Conservation (phyloP, 2,888 invertebrate species). For the Branchellion lobata region DNA sequence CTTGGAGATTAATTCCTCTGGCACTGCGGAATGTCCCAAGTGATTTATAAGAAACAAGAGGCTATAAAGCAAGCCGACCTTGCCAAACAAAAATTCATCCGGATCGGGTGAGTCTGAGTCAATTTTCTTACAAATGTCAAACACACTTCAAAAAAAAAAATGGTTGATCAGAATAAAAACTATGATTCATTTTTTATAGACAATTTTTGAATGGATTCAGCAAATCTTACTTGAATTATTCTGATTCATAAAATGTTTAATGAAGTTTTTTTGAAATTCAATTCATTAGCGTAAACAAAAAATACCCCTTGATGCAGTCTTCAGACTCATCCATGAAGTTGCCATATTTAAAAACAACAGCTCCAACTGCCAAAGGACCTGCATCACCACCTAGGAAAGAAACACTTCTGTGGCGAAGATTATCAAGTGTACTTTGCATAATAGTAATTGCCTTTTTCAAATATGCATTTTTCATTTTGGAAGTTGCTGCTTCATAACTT, state of each 20-base stretch:
- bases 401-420: slow-evolving; percentile 65
- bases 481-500: slow-evolving; percentile 13
- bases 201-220: too few relatives aligned
- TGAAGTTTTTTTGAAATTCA: not conserved
- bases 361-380: slow-evolving; percentile 70
- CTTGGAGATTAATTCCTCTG: not conserved
- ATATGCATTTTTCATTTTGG: slow-evolving; percentile 22
- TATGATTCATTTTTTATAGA: too few relatives aligned
- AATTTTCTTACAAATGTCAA: slow-evolving; percentile 66
- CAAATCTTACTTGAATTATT: too few relatives aligned
- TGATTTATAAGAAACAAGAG: slow-evolving; percentile 74
- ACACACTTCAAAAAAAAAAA: slow-evolving; percentile 64
- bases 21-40: slow-evolving; percentile 65
- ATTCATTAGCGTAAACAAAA: not conserved
- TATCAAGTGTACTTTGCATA: slow-evolving; percentile 56
- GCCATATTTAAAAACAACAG: slow-evolving; percentile 68
- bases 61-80: slow-evolving; percentile 78
- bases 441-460: slow-evolving; percentile 44
- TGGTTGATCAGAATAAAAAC: too few relatives aligned
- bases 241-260: not conserved
- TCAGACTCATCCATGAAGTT: slow-evolving; percentile 64
- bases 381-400: slow-evolving; percentile 73
- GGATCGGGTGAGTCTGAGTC: slow-evolving; percentile 66
- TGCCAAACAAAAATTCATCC: slow-evolving; percentile 82
- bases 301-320: slow-evolving; percentile 50